These are phyloP conservation scores for Hymenopus coronatus DNA, from an alignment of 2,888 invertebrate genomes.

Conservation along the genomic window DNA sequence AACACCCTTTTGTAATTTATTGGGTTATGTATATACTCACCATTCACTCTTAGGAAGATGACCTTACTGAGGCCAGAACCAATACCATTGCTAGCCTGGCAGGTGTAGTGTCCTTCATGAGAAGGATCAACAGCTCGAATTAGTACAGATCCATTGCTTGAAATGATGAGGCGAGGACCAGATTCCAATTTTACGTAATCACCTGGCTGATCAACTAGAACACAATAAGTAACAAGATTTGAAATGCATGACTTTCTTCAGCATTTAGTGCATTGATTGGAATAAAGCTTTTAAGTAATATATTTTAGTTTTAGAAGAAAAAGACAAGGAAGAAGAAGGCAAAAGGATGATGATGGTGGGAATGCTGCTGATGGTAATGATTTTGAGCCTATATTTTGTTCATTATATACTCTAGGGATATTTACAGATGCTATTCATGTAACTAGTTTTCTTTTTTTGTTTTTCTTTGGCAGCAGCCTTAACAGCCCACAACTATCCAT, in stretches of 20 bases:
- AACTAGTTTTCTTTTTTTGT: too few species aligned
- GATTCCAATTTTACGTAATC: constrained; percentile 37
- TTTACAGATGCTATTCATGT: too few species aligned
- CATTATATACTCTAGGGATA: too few species aligned
- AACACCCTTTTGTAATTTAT: not conserved
- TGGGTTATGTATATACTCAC: not conserved
- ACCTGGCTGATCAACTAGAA: constrained; percentile 36
- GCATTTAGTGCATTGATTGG: not conserved
- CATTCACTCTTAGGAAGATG: constrained; percentile 65
- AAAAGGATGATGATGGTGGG: too few species aligned
- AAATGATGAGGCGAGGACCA: constrained; percentile 35
- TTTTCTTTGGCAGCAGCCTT: too few species aligned
- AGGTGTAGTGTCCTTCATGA: constrained; percentile 82
- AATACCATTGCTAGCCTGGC: constrained; percentile 79
- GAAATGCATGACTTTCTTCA: not conserved
- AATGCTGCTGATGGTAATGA: too few species aligned
- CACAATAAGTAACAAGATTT: not conserved
- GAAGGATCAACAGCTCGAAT: constrained; percentile 65
- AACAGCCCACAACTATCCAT: too few species aligned
- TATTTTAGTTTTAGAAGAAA: too few species aligned
- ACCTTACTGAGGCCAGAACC: constrained; percentile 82
- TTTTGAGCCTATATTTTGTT: too few species aligned
- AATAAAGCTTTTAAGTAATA: too few species aligned
- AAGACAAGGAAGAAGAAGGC: too few species aligned
- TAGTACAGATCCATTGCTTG: constrained; percentile 61